Evolutionary conservation across 2,888 invertebrate genomes (phyloP).

Genomic region (Blastobasis lacticolella): DNA sequence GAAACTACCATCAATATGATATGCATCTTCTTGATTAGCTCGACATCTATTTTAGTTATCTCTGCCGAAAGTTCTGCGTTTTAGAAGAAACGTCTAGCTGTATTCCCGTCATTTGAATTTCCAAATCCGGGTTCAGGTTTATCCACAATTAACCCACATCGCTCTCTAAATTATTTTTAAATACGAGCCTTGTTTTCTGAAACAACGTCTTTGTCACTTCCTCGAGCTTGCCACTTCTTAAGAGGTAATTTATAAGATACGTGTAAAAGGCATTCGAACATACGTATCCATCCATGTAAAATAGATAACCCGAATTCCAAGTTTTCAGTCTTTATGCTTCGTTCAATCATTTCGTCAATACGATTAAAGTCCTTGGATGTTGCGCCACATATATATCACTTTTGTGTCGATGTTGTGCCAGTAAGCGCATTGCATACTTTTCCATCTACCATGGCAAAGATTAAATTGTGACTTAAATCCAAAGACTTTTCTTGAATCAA

Average conservation of each 20-base stretch:
- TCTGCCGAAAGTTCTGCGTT: neutral
- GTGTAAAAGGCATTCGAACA: slow-evolving; percentile 1
- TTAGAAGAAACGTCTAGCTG: neutral
- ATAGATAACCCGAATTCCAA: too few relatives aligned
- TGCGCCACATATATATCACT: too few relatives aligned
- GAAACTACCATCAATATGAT: slow-evolving; percentile 6
- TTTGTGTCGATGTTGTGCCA: too few relatives aligned
- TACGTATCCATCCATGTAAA: too few relatives aligned
- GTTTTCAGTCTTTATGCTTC: neutral
- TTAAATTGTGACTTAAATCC: neutral
- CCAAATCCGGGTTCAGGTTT: neutral
- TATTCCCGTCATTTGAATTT: neutral
- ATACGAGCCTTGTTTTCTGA: neutral
- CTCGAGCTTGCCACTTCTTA: neutral
- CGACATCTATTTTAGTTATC: neutral
- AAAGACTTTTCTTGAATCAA: neutral
- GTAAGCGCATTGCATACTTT: neutral
- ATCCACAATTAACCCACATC: neutral
- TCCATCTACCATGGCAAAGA: neutral
- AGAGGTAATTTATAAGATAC: neutral
- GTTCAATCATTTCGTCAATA: neutral
- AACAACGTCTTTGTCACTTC: neutral
- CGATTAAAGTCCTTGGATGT: too few relatives aligned
- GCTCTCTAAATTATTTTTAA: neutral
- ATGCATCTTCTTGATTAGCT: slow-evolving; percentile 5